A percentile compares a stretch with the other conserved stretches of the same genome.
Evolutionary conservation across 2,888 invertebrate genomes (phyloP).

Genomic region (Bembecia ichneumoniformis): DNA sequence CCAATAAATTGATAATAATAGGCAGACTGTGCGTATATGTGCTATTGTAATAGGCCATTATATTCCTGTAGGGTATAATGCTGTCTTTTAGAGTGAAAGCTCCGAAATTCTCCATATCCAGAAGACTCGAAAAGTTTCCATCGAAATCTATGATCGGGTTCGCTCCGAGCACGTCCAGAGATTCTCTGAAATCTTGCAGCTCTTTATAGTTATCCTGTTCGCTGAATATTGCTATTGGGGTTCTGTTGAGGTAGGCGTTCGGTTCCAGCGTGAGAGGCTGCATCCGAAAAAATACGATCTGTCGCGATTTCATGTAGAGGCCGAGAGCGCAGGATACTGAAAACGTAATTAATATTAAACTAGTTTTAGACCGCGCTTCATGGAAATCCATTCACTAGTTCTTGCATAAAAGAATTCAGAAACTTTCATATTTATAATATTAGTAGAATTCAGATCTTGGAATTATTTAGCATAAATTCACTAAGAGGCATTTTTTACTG

Average conservation of each 20-base stretch:
- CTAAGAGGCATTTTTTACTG: too few relatives aligned
- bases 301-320: conserved; percentile 75
- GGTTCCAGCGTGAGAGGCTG: conserved; percentile 75
- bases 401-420: too few relatives aligned
- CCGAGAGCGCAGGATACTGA: conserved; percentile 77
- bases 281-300: conserved; percentile 75
- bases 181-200: conserved; percentile 42
- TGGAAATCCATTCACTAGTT: too few relatives aligned
- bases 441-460: too few relatives aligned
- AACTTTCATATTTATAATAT: too few relatives aligned
- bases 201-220: conserved; percentile 51
- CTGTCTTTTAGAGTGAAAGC: conserved; percentile 75
- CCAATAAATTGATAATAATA: conserved; percentile 79
- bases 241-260: conserved; percentile 72
- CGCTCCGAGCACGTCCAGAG: conserved; percentile 49
- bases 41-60: conserved; percentile 81
- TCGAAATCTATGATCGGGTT: conserved; percentile 69
- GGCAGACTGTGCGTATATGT: conserved; percentile 86
- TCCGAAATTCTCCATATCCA: conserved; percentile 77
- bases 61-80: conserved; percentile 63
- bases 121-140: conserved; percentile 76
- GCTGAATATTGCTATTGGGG: conserved; percentile 76
- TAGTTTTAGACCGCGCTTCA: too few relatives aligned
- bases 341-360: conserved; percentile 5
- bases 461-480: too few relatives aligned